phyloP scores from a whole-genome alignment of 2,113 vertebrate species.

The Heterocephalus glaber region DNA sequence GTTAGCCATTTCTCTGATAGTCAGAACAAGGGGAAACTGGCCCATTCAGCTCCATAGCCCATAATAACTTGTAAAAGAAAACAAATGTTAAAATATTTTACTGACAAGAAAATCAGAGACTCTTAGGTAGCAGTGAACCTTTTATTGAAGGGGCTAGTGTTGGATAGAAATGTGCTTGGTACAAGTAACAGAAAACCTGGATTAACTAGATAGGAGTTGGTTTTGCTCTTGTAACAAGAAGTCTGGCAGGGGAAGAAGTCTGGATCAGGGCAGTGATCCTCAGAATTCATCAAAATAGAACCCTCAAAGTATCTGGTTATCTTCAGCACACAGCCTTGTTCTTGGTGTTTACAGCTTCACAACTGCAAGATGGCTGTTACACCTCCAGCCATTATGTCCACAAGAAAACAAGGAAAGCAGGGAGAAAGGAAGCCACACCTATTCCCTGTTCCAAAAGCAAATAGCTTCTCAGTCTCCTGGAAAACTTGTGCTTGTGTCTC shows the following conservation, averaged over 20 bases:
- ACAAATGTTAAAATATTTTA: background rate
- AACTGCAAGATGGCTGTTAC: background rate
- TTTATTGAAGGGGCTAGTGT: background rate
- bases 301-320: background rate
- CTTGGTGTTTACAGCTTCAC: background rate
- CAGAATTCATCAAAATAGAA: background rate
- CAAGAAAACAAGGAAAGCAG: background rate
- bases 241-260: background rate
- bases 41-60: background rate
- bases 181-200: background rate
- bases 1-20: background rate
- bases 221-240: background rate
- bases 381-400: background rate
- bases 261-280: background rate
- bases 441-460: background rate
- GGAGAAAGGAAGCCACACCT: background rate
- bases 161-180: background rate
- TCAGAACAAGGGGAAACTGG: background rate
- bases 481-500: background rate
- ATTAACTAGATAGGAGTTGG: background rate
- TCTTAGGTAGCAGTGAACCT: background rate
- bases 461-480: background rate
- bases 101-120: background rate
- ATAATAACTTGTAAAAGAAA: constrained; percentile 15
- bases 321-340: background rate